phyloP scores from a whole-genome alignment of 1,140 invertebrate species.

The Monomorium pharaonis region DNA sequence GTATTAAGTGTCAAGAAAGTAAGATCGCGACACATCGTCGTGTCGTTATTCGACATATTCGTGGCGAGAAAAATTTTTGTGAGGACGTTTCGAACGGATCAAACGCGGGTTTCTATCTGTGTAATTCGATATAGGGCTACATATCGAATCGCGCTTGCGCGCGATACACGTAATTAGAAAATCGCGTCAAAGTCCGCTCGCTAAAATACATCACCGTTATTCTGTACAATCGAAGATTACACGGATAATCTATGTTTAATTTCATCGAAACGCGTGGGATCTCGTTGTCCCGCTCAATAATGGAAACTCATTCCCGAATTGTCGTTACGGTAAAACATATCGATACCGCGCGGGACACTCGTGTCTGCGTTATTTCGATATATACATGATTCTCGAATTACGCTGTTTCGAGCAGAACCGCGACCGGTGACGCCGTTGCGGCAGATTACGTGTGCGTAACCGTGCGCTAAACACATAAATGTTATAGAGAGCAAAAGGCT shows the following conservation, averaged over 20 bases:
- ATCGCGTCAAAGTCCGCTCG: background rate
- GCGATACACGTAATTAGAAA: background rate
- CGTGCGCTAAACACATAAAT: constrained; percentile 70
- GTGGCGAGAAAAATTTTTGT: background rate
- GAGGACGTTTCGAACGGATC: background rate
- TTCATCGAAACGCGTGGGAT: background rate
- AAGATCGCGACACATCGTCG: too few relatives aligned
- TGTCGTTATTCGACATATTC: too few relatives aligned
- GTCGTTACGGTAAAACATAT: background rate
- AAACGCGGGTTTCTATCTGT: background rate
- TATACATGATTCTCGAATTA: constrained; percentile 16
- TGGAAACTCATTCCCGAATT: background rate
- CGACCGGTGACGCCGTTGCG: constrained; percentile 60
- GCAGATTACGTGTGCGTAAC: constrained; percentile 64
- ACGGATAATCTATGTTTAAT: constrained; percentile 4
- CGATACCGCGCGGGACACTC: background rate
- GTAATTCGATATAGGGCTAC: background rate
- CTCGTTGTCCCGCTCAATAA: background rate
- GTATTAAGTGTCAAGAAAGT: too few relatives aligned
- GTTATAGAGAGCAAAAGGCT: constrained; percentile 76
- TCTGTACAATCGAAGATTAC: background rate
- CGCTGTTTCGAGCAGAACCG: constrained; percentile 36
- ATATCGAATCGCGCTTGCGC: too few relatives aligned
- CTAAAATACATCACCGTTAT: constrained; percentile 8
- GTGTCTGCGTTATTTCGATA: background rate